These are phyloP conservation scores for Heliconius congener DNA, from an alignment of 1,140 invertebrate genomes.

Conservation along the genomic window DNA sequence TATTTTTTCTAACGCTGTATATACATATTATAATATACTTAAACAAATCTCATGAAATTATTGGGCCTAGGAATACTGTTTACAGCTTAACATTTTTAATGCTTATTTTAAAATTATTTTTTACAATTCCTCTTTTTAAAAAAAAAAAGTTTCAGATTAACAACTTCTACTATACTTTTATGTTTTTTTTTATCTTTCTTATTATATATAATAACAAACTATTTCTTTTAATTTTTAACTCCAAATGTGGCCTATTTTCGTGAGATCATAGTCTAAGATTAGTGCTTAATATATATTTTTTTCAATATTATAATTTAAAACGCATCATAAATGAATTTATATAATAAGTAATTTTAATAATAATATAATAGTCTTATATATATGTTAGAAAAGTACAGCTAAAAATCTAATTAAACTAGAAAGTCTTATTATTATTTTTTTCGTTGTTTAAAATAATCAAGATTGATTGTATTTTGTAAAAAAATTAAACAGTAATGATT, in stretches of 20 bases:
- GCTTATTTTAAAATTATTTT: not conserved
- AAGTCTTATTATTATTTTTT: not conserved
- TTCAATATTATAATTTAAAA: not conserved
- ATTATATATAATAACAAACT: not conserved
- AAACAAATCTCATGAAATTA: slow-evolving; percentile 11
- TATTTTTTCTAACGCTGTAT: slow-evolving; percentile 31
- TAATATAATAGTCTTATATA: slow-evolving; percentile 7
- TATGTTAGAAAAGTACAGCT: not conserved
- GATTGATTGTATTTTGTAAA: no score
- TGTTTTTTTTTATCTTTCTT: not conserved
- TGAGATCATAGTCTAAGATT: slow-evolving; percentile 9
- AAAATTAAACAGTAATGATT: no score
- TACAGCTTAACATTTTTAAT: no score
- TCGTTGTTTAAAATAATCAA: no score
- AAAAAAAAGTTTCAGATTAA: not conserved
- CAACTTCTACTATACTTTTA: not conserved
- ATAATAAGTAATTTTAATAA: slow-evolving; percentile 4
- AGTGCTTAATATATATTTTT: not conserved
- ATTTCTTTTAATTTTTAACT: not conserved
- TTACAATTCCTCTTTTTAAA: not conserved
- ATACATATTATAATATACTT: slow-evolving; percentile 20
- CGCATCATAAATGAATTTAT: slow-evolving; percentile 13
- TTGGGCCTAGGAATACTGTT: not conserved
- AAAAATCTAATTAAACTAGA: not conserved
- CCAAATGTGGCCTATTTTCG: slow-evolving; percentile 4